Base-by-base conservation (phyloP, 2,113 vertebrate species). In the human region DNA sequence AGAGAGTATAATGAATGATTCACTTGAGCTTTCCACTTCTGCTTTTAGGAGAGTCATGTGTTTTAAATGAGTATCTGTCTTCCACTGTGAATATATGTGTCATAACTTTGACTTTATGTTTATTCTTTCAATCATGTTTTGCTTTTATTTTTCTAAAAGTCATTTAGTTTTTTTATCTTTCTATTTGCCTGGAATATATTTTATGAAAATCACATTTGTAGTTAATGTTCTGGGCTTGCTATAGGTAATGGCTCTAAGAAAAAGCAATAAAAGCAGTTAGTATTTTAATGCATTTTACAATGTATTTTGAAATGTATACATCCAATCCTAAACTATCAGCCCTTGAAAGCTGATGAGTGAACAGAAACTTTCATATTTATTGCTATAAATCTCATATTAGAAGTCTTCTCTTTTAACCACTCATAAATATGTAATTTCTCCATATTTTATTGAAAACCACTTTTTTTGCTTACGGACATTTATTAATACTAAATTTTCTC, bases 251-350 rank as follows among this genome's bases (percentile, higher is more conserved):
- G 1, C 38, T 93, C 82, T 73, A 43, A 91, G 50, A 93, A 92
- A 83, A 95, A 66, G 13, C 50, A 94, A 45, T 68, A 88, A 59
- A 97, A 96, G 7, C 0, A 0, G 20, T 91, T 92, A 72, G n/a
- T 88, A 72, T 96, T 97, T 98, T 97, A 97, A 98, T 96, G 14
- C 83, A 55, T 68, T 98, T 96, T 97, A 96, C 79, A 97, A 91
- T 48, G 72, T n/a, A 97, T 40, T 86, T 97, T 82, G 66, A 96
- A 98, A 98, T 43, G 35, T 52, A 38, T 27, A 96, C 38, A 96
- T 95, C 55, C n/a, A 98, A 64, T 76, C 89, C 68, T 61, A 86
- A 97, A 78, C 27, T 23, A 50, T 57, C 61, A 97, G 68, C 40
- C 9, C 35, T 59, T 94, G 91, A 96, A 96, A 97, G 43, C 18